A percentile compares a stretch with the other conserved stretches of the same genome.
phyloP scores from a whole-genome alignment of 2,113 vertebrate species.

The Onychorhynchus coronatus region DNA sequence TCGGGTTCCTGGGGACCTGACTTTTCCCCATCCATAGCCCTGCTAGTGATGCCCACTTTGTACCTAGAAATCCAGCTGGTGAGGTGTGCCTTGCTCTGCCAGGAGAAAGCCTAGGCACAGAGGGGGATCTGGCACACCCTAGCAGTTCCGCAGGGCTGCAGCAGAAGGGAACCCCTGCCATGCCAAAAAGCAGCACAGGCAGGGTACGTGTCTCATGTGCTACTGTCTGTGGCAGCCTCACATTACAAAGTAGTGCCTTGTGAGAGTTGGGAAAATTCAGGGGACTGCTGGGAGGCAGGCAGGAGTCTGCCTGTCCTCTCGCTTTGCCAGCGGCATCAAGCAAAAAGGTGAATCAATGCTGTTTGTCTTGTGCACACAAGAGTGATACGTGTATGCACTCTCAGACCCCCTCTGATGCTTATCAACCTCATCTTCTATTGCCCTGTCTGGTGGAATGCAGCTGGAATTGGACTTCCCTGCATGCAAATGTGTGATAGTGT shows the following conservation, averaged over 20 bases:
- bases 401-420: not conserved
- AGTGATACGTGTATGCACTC: fast-evolving
- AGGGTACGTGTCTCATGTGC: fast-evolving
- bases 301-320: not conserved
- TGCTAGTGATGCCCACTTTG: not conserved
- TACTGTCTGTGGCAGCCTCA: not conserved
- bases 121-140: not conserved
- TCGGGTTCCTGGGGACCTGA: fast-evolving
- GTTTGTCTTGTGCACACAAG: not conserved
- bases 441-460: not conserved
- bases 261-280: not conserved
- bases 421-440: not conserved
- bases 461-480: not conserved
- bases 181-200: not conserved
- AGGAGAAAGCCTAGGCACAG: not conserved
- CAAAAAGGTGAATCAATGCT: not conserved
- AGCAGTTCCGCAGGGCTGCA: not conserved
- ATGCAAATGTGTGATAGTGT: not conserved
- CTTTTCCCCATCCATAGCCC: not conserved
- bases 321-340: not conserved
- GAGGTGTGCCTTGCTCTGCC: not conserved
- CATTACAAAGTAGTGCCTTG: fast-evolving
- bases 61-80: not conserved
- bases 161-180: not conserved
- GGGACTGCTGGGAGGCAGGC: not conserved